These are phyloP conservation scores for Augochlorella aurata DNA, from an alignment of 2,888 invertebrate species.

Conservation along the genomic window DNA sequence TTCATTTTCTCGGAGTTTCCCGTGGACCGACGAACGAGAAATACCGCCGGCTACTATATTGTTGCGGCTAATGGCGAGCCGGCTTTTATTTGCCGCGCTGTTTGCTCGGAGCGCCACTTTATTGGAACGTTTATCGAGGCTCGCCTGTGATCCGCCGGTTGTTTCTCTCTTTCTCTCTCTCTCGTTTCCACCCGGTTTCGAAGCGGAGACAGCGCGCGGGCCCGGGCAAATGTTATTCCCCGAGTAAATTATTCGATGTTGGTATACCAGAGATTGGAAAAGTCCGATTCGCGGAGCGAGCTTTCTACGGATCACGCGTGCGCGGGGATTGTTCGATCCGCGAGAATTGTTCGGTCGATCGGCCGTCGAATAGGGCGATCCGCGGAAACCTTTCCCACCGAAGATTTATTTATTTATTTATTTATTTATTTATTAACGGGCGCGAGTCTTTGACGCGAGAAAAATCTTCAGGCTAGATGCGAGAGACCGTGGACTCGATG, in stretches of 20 bases:
- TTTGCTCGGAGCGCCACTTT: slow-evolving; percentile 46
- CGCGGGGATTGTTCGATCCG: too few relatives aligned
- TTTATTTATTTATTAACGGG: too few relatives aligned
- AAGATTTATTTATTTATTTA: too few relatives aligned
- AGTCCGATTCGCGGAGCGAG: not conserved
- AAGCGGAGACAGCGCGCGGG: not conserved
- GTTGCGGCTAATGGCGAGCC: slow-evolving; percentile 12
- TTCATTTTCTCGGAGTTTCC: not conserved
- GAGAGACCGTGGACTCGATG: too few relatives aligned
- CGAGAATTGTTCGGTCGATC: too few relatives aligned
- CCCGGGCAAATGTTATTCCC: slow-evolving; percentile 4
- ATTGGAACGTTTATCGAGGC: slow-evolving; percentile 42
- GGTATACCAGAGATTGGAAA: slow-evolving; percentile 6
- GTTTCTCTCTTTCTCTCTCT: slow-evolving; percentile 5
- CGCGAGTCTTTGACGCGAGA: too few relatives aligned
- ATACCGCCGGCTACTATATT: not conserved
- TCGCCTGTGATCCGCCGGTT: slow-evolving; percentile 23
- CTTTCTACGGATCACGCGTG: not conserved
- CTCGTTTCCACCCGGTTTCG: not conserved
- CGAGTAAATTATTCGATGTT: not conserved
- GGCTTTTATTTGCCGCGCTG: slow-evolving; percentile 47
- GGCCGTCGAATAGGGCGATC: not conserved
- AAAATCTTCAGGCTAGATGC: too few relatives aligned
- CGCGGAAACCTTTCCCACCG: not conserved
- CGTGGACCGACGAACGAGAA: not conserved